Base-by-base conservation (phyloP, 2,797 vertebrate species). In the Momotus momota region DNA sequence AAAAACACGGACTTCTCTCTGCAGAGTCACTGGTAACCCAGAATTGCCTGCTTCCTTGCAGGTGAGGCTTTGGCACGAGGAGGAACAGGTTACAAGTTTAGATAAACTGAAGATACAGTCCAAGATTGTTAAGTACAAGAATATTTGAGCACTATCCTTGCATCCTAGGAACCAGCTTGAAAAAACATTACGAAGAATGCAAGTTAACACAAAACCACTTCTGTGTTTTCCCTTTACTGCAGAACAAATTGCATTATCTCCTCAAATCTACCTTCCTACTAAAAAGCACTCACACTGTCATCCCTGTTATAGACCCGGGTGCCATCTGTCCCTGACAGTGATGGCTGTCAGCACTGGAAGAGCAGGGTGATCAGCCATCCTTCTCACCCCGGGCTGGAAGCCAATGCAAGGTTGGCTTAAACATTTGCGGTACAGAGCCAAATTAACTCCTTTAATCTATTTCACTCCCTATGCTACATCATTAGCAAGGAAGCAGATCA, bases 311-410 rank as follows among this genome's bases (percentile, higher is more conserved):
- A 78, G 75, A 78, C n/a, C 7, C 81, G 82, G 81, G 88, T 82
- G 93, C 94, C 75, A 87, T 92, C 86, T 92, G 81, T 75, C 81
- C 79, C 81, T 87, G 72, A 61, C 75, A 95, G 52, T 69, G 85
- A 58, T 67, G 92, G 77, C 72, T 92, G 94, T 81, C 88, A 90
- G 14, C 84, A 73, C 31, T n/a, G 57, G 67, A 73, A 61, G 79
- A 88, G 78, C 72, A 71, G 31, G 38, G 54, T 86, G 79, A 89
- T 69, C 87, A 88, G 92, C 89, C 89, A 92, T 77, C 89, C 84
- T 88, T 48, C 79, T 65, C 84, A 82, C 91, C 81, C 91, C 49
- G 52, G 88, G 94, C 95, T 78, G 65, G 46, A 14, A 82, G 86
- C 89, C 95, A 95, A 82, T 78, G 45, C 49, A 78, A 88, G 83